Conservation (phyloP, 1,140 invertebrate genomes). For the Gryllus bimaculatus region DNA sequence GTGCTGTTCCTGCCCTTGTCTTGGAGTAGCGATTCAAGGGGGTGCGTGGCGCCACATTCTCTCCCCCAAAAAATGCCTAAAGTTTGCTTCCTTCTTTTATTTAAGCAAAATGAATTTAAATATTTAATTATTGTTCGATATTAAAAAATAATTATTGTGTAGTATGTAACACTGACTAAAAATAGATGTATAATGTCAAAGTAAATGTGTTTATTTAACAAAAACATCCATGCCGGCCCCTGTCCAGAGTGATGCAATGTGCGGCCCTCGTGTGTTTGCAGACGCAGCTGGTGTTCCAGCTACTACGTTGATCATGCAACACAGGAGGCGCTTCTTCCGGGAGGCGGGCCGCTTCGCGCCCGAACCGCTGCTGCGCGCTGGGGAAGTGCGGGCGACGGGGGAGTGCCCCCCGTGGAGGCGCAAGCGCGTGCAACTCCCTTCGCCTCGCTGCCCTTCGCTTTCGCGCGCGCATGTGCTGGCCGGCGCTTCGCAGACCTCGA, state of each 20-base stretch:
- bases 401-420: slow-evolving; percentile 6
- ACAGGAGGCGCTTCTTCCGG: slow-evolving; percentile 59
- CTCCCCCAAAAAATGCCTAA: too few species aligned
- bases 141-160: too few species aligned
- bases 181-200: too few species aligned
- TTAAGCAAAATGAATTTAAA: too few species aligned
- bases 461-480: slow-evolving; percentile 30
- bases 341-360: slow-evolving; percentile 56
- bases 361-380: slow-evolving; percentile 58
- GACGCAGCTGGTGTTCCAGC: slow-evolving; percentile 72
- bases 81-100: too few species aligned
- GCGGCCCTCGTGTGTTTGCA: slow-evolving; percentile 33
- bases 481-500: slow-evolving; percentile 34
- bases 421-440: slow-evolving; percentile 20
- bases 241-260: background rate
- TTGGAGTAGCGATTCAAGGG: too few species aligned
- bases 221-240: background rate
- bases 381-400: slow-evolving; percentile 20
- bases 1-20: too few species aligned
- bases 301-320: slow-evolving; percentile 70
- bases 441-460: slow-evolving; percentile 30
- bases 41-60: too few species aligned
- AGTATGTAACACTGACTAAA: too few species aligned
- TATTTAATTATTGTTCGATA: too few species aligned
- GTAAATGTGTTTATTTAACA: background rate